Conservation (phyloP, 2,113 vertebrate genomes). For the Balaeniceps rex region DNA sequence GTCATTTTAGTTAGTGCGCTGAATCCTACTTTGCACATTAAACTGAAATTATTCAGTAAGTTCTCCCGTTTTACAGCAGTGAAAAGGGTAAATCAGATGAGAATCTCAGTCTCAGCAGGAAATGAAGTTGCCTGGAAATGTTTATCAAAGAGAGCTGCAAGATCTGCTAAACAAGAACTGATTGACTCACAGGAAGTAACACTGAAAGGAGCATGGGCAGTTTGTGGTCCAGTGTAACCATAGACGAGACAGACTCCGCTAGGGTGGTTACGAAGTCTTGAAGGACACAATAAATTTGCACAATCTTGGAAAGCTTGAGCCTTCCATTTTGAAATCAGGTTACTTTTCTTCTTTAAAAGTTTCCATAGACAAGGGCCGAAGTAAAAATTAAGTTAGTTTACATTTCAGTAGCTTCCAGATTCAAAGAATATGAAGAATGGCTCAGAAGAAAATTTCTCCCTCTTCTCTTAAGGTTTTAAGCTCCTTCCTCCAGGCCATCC, state of each 20-base stretch:
- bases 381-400: neutral
- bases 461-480: neutral
- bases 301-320: neutral
- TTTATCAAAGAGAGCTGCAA: neutral
- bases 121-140: neutral
- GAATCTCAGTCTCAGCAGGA: neutral
- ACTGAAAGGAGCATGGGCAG: neutral
- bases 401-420: neutral
- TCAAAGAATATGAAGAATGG: neutral
- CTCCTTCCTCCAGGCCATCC: neutral
- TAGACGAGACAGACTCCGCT: neutral
- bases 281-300: neutral
- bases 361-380: neutral
- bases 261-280: neutral
- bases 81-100: neutral
- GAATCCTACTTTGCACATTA: neutral
- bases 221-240: neutral
- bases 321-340: neutral
- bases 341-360: neutral
- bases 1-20: neutral
- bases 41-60: neutral
- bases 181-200: neutral
- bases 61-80: neutral
- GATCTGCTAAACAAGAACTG: neutral
- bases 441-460: neutral